Evolutionary conservation across 2,797 vertebrate species (phyloP), one percentile per base, ranked within the genome.

Genomic region (Arrhamphus sclerolepis): DNA sequence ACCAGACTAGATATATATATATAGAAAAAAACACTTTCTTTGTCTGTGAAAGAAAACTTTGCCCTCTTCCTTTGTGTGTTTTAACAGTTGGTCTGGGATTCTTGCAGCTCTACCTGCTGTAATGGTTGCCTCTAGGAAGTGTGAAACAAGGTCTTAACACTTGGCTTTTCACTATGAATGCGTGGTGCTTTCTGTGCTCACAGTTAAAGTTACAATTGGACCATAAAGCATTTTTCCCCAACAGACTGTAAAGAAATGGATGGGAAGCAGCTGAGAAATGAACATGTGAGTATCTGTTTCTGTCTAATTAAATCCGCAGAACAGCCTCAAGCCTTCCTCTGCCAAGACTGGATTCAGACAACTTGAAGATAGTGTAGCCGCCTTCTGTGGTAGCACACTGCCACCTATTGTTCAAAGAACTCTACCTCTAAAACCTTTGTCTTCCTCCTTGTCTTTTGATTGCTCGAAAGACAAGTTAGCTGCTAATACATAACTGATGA

Each of bases 221-320:
- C 78, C 86, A 89, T 92, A 89, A 91, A 89, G 88, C 74, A 69
- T 78, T 83, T 83, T 85, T 84, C 72, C 70, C 85, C 86, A 84
- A 85, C 87, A 90, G 82, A 89, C 86, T 88, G 87, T 86, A 89
- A 90, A 90, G 87, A 87, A 90, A 89, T 90, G 87, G 88, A 89
- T 88, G 89, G 87, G 88, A 91, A 86, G 91, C 89, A 92, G 90
- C 91, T 89, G 88, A 92, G 90, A 91, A 92, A 89, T 89, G 91
- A 92, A 92, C 91, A 92, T 92, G 89, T 89, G 91, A 90, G 84
- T 90, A 92, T 93, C 92, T 91, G 90, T 93, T 92, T 93, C 90
- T 93, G 90, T 93, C 91, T 92, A 93, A 92, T 94, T 94, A 93
- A 93, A 93, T 92, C 89, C 87, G 77, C 87, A 89, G 84, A 91